Evolutionary conservation across 2,113 vertebrate species (phyloP).

Genomic region (Sorex araneus): DNA sequence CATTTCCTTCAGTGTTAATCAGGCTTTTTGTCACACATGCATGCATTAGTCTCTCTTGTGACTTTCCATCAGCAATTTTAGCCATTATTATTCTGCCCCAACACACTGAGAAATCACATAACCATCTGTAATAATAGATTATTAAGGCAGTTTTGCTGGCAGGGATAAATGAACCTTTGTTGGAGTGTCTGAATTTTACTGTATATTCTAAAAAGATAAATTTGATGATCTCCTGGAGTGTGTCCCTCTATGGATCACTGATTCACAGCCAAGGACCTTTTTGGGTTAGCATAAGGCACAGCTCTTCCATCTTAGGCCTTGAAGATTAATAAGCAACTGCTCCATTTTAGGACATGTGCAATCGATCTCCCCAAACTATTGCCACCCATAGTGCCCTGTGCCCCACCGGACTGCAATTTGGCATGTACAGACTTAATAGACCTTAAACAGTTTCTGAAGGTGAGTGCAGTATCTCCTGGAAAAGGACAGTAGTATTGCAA

Average conservation of each 20-base stretch:
- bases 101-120: slow-evolving; percentile 41
- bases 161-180: not conserved
- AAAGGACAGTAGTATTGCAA: no score
- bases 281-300: no score
- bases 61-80: slow-evolving; percentile 49
- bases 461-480: no score
- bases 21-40: slow-evolving; percentile 9
- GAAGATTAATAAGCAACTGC: no score
- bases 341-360: no score
- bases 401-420: no score
- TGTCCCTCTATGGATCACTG: slow-evolving; percentile 23
- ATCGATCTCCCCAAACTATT: no score
- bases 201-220: slow-evolving; percentile 8
- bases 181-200: slow-evolving; percentile 30
- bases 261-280: not conserved
- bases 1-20: no score
- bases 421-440: no score
- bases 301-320: no score
- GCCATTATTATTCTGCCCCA: not conserved
- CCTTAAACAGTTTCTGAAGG: no score
- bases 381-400: no score
- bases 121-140: slow-evolving; percentile 45
- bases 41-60: slow-evolving; percentile 11
- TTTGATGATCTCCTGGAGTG: slow-evolving; percentile 30
- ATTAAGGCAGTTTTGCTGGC: slow-evolving; percentile 11